Conservation (phyloP, 2,113 vertebrate species). For the Balaeniceps rex region DNA sequence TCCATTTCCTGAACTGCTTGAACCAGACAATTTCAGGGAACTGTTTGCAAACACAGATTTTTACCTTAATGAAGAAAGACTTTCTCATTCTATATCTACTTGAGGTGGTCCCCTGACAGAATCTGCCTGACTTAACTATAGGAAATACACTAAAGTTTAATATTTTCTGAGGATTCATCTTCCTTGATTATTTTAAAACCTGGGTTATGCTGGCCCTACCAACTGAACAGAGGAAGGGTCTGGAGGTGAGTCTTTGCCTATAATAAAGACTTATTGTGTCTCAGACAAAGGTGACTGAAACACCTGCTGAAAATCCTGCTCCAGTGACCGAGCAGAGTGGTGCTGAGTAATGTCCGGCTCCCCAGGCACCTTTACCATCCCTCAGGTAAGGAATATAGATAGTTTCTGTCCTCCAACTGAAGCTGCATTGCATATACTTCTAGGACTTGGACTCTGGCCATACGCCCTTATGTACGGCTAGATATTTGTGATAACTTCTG, state of each 20-base stretch:
- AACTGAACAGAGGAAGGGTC: not conserved
- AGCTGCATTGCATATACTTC: not conserved
- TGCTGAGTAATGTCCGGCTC: conserved; percentile 68
- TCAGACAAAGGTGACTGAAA: conserved; percentile 70
- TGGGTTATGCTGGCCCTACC: not conserved
- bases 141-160: too few relatives aligned
- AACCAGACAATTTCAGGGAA: not conserved
- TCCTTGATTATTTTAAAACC: not conserved
- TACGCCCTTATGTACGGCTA: not conserved
- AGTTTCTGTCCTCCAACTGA: not conserved
- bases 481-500: not conserved
- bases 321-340: conserved; percentile 69
- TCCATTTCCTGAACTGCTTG: not conserved
- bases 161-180: not conserved
- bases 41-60: not conserved
- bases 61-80: not conserved
- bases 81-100: not conserved
- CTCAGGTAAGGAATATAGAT: conserved; percentile 51
- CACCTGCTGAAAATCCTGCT: conserved; percentile 71
- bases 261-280: conserved; percentile 2
- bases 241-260: not conserved
- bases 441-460: not conserved
- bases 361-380: conserved; percentile 58
- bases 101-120: not conserved
- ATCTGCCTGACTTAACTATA: too few relatives aligned